Percentiles rank a stretch among this genome's conserved stretches.
Evolutionary conservation across 2,888 invertebrate species (phyloP).

Genomic region (Halocaridina rubra): DNA sequence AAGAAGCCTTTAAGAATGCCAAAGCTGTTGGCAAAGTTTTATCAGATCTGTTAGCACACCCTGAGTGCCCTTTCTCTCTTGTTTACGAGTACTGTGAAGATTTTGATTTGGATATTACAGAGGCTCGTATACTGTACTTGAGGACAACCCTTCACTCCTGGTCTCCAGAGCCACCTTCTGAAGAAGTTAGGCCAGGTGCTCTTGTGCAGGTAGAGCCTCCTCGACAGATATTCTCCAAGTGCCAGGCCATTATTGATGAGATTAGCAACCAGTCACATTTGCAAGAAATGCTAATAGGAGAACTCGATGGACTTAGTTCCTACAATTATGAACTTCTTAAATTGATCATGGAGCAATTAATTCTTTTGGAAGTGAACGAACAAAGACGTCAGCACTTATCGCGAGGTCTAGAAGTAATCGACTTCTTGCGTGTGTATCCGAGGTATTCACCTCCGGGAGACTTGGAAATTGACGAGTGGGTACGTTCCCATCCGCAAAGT

Average conservation of each 20-base stretch:
- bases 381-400: background rate
- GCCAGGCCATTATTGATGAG: conserved; percentile 41
- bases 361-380: conserved; percentile 10
- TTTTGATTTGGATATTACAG: conserved; percentile 39
- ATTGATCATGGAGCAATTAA: conserved; percentile 29
- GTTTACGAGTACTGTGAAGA: conserved; percentile 51
- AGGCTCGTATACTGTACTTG: conserved; percentile 45
- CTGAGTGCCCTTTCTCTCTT: conserved; percentile 43
- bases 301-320: conserved; percentile 27
- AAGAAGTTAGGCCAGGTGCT: background rate
- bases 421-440: conserved; percentile 44
- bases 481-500: conserved; percentile 39
- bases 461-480: conserved; percentile 53
- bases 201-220: conserved; percentile 34
- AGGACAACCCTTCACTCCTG: conserved; percentile 30
- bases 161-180: conserved; percentile 19
- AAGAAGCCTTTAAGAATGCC: conserved; percentile 42
- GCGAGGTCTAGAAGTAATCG: conserved; percentile 53
- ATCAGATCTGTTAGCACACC: conserved; percentile 29
- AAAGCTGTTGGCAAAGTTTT: conserved; percentile 41
- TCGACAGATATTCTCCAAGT: conserved; percentile 28
- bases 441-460: conserved; percentile 20
- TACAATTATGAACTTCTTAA: conserved; percentile 60
- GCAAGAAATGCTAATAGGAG: conserved; percentile 12
- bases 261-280: conserved; percentile 24